Evolutionary conservation across 1,140 invertebrate genomes (phyloP).

Genomic region (Ceratosolen fusciceps): DNA sequence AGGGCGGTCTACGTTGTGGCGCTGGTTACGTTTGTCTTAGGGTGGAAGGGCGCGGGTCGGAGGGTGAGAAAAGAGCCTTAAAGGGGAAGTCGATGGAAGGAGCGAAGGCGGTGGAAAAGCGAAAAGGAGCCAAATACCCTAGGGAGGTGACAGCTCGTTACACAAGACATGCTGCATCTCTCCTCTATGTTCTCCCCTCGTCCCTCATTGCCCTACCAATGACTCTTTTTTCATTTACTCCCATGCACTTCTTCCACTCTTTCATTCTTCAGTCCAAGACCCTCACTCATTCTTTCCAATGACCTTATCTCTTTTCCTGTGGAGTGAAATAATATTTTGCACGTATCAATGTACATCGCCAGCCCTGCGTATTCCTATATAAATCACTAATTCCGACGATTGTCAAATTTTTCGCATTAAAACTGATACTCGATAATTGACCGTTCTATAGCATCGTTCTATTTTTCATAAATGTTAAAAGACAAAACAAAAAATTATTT

Average conservation of each 20-base stretch:
- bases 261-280: constrained; percentile 8
- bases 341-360: constrained; percentile 15
- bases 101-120: not conserved
- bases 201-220: constrained; percentile 45
- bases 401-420: no score
- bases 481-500: no score
- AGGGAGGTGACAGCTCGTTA: constrained; percentile 70
- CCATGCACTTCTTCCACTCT: constrained; percentile 50
- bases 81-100: constrained; percentile 50
- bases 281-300: not conserved
- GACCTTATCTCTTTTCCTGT: constrained; percentile 12
- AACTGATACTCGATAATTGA: no score
- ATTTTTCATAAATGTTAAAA: no score
- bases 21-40: no score
- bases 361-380: not conserved
- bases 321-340: constrained; percentile 55
- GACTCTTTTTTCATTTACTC: constrained; percentile 46
- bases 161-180: constrained; percentile 66
- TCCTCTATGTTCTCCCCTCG: constrained; percentile 47
- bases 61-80: constrained; percentile 47
- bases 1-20: no score
- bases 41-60: no score
- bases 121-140: constrained; percentile 64
- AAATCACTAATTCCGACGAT: no score
- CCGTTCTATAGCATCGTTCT: no score